phyloP scores from a whole-genome alignment of 1,140 invertebrate genomes.

The Matsumurasca onukii region DNA sequence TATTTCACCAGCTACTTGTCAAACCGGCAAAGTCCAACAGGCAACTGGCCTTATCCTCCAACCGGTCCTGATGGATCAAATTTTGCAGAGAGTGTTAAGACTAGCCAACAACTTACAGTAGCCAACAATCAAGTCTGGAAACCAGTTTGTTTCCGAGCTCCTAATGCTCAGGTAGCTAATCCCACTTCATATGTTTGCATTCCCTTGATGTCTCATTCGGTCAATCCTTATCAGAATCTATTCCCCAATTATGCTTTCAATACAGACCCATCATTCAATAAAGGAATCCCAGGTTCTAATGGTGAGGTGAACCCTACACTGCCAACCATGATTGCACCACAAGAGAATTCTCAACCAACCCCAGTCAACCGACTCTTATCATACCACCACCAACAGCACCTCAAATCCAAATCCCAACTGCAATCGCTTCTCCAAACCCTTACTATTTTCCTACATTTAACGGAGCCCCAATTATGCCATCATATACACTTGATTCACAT shows the following conservation, averaged over 20 bases:
- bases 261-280: not conserved
- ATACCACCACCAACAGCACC: constrained; percentile 12
- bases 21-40: not conserved
- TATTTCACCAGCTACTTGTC: not conserved
- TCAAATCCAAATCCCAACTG: constrained; percentile 35
- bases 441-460: constrained; percentile 28
- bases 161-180: too few relatives aligned
- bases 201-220: not conserved
- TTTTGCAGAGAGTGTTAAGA: constrained; percentile 11
- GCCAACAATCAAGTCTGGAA: constrained; percentile 17
- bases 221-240: not conserved
- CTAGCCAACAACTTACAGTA: constrained; percentile 28
- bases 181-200: not conserved
- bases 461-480: constrained; percentile 12
- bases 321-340: not conserved
- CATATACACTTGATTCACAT: not conserved
- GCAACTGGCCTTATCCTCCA: not conserved
- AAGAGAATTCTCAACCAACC: not conserved
- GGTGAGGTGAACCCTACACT: not conserved
- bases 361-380: constrained; percentile 3
- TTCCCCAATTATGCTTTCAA: not conserved
- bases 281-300: too few relatives aligned
- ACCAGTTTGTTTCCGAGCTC: constrained; percentile 19
- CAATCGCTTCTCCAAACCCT: constrained; percentile 37
- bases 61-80: constrained; percentile 23